These are phyloP conservation scores for Sceloporus tristichus DNA, from an alignment of 2,113 vertebrate genomes.

Conservation along the genomic window DNA sequence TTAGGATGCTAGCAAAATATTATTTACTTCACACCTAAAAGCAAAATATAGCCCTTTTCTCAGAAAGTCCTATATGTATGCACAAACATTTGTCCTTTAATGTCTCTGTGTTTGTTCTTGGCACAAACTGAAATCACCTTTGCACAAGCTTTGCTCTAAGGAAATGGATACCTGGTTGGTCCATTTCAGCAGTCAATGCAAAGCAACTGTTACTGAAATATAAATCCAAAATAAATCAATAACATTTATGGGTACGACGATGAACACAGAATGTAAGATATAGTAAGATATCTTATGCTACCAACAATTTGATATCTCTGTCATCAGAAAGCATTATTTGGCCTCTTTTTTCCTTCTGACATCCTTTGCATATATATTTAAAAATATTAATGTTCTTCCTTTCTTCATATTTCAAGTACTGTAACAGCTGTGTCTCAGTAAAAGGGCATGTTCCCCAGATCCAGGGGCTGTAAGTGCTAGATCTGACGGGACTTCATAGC, in stretches of 20 bases:
- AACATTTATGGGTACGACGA: not conserved
- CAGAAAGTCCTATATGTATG: not conserved
- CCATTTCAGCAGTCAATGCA: not conserved
- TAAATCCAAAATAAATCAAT: conserved; percentile 1
- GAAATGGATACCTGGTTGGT: not conserved
- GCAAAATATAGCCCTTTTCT: not conserved
- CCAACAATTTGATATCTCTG: not conserved
- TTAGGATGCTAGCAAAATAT: not conserved
- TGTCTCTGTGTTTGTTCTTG: not conserved
- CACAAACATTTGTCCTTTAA: not conserved
- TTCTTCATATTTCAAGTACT: not conserved
- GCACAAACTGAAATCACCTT: not conserved
- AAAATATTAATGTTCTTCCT: not conserved
- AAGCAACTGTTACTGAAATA: not conserved
- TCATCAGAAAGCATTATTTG: not conserved
- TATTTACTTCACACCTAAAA: not conserved
- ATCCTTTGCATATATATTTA: not conserved
- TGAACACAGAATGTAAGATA: not conserved
- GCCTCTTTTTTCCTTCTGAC: not conserved
- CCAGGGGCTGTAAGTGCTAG: too few species aligned
- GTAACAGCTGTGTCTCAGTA: not conserved
- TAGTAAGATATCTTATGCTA: not conserved
- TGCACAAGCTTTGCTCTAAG: not conserved
- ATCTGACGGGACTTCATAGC: too few species aligned
- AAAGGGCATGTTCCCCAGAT: not conserved